phyloP scores from a whole-genome alignment of 2,113 vertebrate species.

The Mormyrus lacerda region DNA sequence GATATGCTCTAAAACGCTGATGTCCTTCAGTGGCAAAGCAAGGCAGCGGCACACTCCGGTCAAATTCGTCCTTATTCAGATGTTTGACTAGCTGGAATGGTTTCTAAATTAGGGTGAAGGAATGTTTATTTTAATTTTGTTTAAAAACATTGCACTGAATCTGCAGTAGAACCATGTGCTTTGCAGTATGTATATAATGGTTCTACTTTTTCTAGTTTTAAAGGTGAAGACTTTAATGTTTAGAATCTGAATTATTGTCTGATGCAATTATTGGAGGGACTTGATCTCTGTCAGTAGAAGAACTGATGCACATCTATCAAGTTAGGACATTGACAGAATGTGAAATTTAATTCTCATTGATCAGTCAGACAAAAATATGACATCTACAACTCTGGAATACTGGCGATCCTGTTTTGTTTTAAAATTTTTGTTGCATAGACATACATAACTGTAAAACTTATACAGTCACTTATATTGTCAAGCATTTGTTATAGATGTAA shows the following conservation, averaged over 20 bases:
- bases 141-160: not conserved
- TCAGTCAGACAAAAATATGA: not conserved
- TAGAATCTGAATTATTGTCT: not conserved
- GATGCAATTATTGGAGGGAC: not conserved
- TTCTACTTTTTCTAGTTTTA: not conserved
- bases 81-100: not conserved
- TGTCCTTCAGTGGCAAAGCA: not conserved
- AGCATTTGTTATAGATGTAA: not conserved
- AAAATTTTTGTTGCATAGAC: not conserved
- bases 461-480: not conserved
- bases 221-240: not conserved
- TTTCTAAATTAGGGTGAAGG: not conserved
- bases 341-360: not conserved
- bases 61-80: not conserved
- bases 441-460: not conserved
- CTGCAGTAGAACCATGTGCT: not conserved
- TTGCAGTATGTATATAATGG: not conserved
- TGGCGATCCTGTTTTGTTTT: too few species aligned
- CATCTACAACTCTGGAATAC: not conserved
- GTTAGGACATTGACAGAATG: not conserved
- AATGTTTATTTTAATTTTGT: not conserved
- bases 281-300: not conserved
- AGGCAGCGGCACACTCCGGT: not conserved
- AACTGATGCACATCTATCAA: not conserved
- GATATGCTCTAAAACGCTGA: conserved; percentile 31